Base-by-base conservation (phyloP, 2,113 vertebrate species). In the Coregonus clupeaformis region DNA sequence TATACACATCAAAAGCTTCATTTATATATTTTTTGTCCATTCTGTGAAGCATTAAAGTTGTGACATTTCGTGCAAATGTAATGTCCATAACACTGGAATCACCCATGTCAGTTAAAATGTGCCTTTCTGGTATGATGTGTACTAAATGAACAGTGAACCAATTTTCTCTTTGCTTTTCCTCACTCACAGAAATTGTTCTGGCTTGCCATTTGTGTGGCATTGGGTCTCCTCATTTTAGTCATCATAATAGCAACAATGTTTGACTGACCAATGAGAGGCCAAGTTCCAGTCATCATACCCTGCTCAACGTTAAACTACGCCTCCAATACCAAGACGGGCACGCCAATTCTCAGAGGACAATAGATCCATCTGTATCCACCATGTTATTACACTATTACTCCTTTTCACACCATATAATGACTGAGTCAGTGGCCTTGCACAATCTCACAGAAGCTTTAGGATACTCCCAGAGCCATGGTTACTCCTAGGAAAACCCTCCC, bases 181-280 rank as follows among this genome's bases (percentile, higher is more conserved):
- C 84, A 87, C 80, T 91, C 90, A 42, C 94, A 99, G 96, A 97
- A 95, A 94, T 74, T 86, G 85, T 82, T 95, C 73, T 92, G 91
- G 90, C 85, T 96, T 75, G 89, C 93, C 88, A 84, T 94, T 74
- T 95, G 94, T 90, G 93, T 93, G 76, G 82, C 69, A 75, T 72
- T 93, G 84, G 84, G 90, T 80, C 79, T 96, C 86, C 84, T 96
- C 86, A 89, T 95, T 88, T 85, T 96, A 84, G 92, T 94, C 86
- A 93, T 96, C 92, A 87, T 94, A 87, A 83, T 96, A 76, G 94
- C 93, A 75, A 89, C 84, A 72, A 74, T 85, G 32, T 83, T 82
- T 65, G 82, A 74, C 71, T 85, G 80, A 89, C 64, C 52, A 55
- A 1, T 16, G 52, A 55, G 52, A 16, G 9, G 52, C 52, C 52